Conservation (phyloP, 2,113 vertebrate genomes). For the Romanogobio albipinnatus region DNA sequence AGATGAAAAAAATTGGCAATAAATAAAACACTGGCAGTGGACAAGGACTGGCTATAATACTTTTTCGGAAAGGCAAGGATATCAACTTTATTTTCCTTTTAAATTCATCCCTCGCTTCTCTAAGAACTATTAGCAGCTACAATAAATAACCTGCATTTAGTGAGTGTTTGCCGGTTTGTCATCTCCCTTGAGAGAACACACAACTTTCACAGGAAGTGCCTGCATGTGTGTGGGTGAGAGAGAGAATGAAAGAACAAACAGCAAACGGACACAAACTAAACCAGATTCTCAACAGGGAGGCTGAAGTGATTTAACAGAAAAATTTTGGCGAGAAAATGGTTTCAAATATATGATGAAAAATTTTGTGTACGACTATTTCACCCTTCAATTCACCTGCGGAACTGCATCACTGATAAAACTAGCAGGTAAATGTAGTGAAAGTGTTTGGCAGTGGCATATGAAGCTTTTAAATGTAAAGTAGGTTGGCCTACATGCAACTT, state of each 20-base stretch:
- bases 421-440: neutral
- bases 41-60: constrained; percentile 21
- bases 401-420: neutral
- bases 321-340: neutral
- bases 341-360: neutral
- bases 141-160: neutral
- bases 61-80: neutral
- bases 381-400: neutral
- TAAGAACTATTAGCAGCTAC: neutral
- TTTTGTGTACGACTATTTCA: neutral
- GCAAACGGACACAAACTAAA: neutral
- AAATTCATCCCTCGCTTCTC: neutral
- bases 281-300: neutral
- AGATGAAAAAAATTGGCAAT: constrained; percentile 5
- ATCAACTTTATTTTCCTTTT: constrained; percentile 4
- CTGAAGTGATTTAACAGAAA: neutral
- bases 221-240: constrained; percentile 15
- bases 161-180: neutral
- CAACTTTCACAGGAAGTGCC: constrained; percentile 13
- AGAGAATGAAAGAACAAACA: neutral
- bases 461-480: neutral
- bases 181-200: neutral
- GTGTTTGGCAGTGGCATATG: constrained; percentile 13
- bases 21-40: constrained; percentile 26
- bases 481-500: constrained; percentile 18